Percentiles rank a stretch among this genome's conserved stretches.
Evolutionary conservation across 1,140 invertebrate genomes (phyloP).

Genomic region (Brachionus sp.): DNA sequence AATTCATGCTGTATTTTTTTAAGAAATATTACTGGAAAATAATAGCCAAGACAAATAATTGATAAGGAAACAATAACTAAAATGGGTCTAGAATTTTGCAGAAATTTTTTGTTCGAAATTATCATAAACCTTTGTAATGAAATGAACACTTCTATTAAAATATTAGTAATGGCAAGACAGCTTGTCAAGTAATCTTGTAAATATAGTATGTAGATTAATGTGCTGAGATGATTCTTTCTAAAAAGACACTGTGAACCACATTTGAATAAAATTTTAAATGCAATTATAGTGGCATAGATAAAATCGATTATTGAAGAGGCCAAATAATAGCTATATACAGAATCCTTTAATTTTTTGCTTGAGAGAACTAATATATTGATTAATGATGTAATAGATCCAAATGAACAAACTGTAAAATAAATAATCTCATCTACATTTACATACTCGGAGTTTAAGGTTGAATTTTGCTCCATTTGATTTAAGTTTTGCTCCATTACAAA

Average conservation of each 20-base stretch:
- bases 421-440: background rate
- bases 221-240: background rate
- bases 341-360: background rate
- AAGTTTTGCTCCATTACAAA: background rate
- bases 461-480: background rate
- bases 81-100: background rate
- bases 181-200: conserved; percentile 10
- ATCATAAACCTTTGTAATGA: conserved; percentile 16
- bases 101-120: background rate
- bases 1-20: background rate
- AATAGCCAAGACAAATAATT: background rate
- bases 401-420: background rate
- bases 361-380: background rate
- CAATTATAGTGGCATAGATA: background rate
- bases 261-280: background rate
- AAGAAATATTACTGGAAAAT: background rate
- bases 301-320: background rate
- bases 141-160: conserved; percentile 17
- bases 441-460: background rate
- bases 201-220: background rate
- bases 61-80: background rate
- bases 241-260: background rate
- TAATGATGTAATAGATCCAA: background rate
- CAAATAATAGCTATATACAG: background rate
- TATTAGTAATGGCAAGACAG: background rate